Base-by-base conservation (phyloP, 2,797 vertebrate genomes). In the Percopsis omiscomaycus region DNA sequence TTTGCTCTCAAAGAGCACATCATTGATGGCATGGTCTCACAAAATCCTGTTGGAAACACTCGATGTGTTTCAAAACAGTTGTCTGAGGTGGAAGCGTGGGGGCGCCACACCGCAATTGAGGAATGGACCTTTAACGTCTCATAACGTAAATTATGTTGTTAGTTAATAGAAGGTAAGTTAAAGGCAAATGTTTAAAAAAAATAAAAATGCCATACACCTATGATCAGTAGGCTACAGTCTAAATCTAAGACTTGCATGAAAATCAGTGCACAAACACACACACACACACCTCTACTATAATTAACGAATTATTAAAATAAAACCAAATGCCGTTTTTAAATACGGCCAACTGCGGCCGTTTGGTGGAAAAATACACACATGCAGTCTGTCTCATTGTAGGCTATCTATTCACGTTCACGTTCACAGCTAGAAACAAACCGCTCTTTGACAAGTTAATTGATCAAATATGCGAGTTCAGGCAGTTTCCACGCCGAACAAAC, bases 381-480 rank as follows among this genome's bases (percentile, higher is more conserved):
- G 29, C 22, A 53, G 51, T 11, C 22, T 9, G 29, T 10, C 51
- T 28, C 3, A 53, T 13, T 9, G 28, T 12, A 27, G 9, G 51
- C 22, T 2, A 53, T 53, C 1, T 53, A 3, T 11, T 3, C 4
- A 10, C n/a, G 27, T 28, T 52, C 6, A 22, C 27, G 27, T 28
- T 52, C 6, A 22, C 27, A 22, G 15, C 15, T 22, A 22, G 22
- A 22, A 22, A 22, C 22, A 22, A 22, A 22, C 22, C 22, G 5
- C 10, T 52, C 6, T 30, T 56, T 37, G 11, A 44, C 37, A 6
- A 45, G 15, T 45, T 57, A 57, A 57, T 57, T 57, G 55, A 57
- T 44, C 3, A 57, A 57, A 57, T 57, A 37, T 57, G 55, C 14
- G 4, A 44, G 42, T 12, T 29, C 27, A 27, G 11, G 28, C 27